These are phyloP conservation scores for Telmatherina bonti DNA, from an alignment of 2,797 vertebrate genomes.

Conservation along the genomic window DNA sequence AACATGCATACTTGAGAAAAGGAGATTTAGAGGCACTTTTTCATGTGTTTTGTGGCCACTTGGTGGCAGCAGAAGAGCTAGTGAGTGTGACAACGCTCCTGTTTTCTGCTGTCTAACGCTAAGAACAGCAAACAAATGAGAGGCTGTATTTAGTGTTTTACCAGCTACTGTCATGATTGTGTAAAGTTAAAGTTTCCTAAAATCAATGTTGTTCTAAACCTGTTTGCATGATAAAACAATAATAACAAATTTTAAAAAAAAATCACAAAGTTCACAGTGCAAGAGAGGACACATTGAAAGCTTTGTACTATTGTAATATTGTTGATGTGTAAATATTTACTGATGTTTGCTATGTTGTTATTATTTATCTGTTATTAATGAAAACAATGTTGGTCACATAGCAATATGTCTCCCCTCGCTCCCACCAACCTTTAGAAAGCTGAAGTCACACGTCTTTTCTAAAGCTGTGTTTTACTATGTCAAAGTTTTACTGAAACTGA, in stretches of 20 bases:
- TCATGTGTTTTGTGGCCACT: constrained; percentile 49
- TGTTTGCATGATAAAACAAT: constrained; percentile 85
- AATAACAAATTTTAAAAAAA: constrained; percentile 68
- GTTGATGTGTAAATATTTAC: constrained; percentile 89
- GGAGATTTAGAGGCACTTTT: constrained; percentile 38
- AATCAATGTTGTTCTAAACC: constrained; percentile 66
- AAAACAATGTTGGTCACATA: constrained; percentile 73
- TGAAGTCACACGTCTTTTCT: constrained; percentile 75
- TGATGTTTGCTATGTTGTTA: constrained; percentile 90
- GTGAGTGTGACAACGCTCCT: constrained; percentile 18
- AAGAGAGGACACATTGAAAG: constrained; percentile 60
- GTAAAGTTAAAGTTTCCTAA: constrained; percentile 54
- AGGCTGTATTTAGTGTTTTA: constrained; percentile 49
- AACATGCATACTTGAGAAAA: constrained; percentile 29
- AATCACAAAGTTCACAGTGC: constrained; percentile 77
- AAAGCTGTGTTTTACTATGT: constrained; percentile 80
- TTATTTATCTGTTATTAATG: constrained; percentile 91
- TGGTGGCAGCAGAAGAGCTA: constrained; percentile 44
- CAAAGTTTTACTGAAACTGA: constrained; percentile 74
- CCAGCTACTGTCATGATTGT: constrained; percentile 51
- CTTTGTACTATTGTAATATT: constrained; percentile 80
- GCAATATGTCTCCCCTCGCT: constrained; percentile 77
- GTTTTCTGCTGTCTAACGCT: constrained; percentile 11
- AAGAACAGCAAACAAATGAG: constrained; percentile 17
- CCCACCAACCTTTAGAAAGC: constrained; percentile 52